Conservation (phyloP, 2,888 invertebrate species). For the Cremastobaeus sp. region DNA sequence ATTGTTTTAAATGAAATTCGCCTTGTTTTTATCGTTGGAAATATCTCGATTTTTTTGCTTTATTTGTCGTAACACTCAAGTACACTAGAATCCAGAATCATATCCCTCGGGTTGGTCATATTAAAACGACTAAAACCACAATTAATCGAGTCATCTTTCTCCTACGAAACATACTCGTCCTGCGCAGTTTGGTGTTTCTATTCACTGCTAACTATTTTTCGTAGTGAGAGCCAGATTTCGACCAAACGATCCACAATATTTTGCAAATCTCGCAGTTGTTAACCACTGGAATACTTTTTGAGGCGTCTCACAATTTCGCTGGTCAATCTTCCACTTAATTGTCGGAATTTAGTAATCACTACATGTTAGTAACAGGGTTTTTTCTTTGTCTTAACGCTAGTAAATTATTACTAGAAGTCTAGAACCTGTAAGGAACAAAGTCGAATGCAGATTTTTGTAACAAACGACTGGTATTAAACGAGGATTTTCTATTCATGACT, state of each 20-base stretch:
- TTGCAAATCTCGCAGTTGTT: too few species aligned
- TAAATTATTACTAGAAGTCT: neutral
- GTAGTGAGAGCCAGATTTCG: neutral
- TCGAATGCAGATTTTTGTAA: constrained; percentile 3
- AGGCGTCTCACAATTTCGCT: too few species aligned
- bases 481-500: constrained; percentile 52
- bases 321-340: neutral
- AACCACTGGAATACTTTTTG: too few species aligned
- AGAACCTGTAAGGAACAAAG: neutral
- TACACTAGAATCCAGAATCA: constrained; percentile 73
- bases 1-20: constrained; percentile 49
- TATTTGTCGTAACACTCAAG: constrained; percentile 50
- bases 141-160: constrained; percentile 67
- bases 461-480: constrained; percentile 14
- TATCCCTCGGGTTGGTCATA: constrained; percentile 73
- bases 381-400: neutral
- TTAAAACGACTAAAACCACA: constrained; percentile 66
- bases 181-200: constrained; percentile 24
- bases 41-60: constrained; percentile 32
- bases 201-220: constrained; percentile 10
- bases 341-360: neutral
- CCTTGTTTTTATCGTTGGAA: constrained; percentile 41
- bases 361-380: neutral
- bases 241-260: neutral
- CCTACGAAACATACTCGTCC: constrained; percentile 63